A percentile compares a stretch with the other conserved stretches of the same genome.
Conservation (phyloP, 2,797 vertebrate genomes). For the Rhinatrema bivittatum region DNA sequence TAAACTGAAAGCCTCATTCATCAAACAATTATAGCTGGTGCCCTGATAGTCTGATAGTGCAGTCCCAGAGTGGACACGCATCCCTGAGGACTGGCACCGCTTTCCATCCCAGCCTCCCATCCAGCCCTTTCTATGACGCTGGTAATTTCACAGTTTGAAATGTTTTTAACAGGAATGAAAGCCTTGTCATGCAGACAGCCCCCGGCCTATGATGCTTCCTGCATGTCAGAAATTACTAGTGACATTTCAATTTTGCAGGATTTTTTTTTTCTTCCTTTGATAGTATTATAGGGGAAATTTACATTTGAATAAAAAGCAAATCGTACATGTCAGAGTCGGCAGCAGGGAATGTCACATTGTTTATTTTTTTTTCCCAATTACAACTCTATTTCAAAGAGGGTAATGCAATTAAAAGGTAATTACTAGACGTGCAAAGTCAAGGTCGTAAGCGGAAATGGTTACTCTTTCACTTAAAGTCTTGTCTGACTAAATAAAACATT, state of each 20-base stretch:
- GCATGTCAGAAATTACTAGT: slow-evolving; percentile 84
- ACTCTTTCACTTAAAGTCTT: slow-evolving; percentile 50
- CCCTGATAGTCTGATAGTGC: slow-evolving; percentile 60
- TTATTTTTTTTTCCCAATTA: slow-evolving; percentile 63
- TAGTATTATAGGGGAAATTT: slow-evolving; percentile 52
- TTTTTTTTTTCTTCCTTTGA: slow-evolving; percentile 63
- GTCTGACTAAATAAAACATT: slow-evolving; percentile 50
- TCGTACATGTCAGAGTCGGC: slow-evolving; percentile 45
- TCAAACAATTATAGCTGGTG: slow-evolving; percentile 65
- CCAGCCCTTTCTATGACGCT: slow-evolving; percentile 15
- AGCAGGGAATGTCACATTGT: slow-evolving; percentile 53
- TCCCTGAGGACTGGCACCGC: slow-evolving; percentile 45
- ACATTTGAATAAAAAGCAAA: slow-evolving; percentile 71
- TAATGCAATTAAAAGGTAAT: slow-evolving; percentile 72
- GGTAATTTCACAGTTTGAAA: slow-evolving; percentile 32
- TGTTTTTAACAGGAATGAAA: slow-evolving; percentile 27
- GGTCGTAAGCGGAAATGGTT: slow-evolving; percentile 62
- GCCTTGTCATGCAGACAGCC: slow-evolving; percentile 26
- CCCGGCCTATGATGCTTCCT: slow-evolving; percentile 59
- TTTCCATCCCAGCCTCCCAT: slow-evolving; percentile 1
- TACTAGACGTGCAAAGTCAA: slow-evolving; percentile 57
- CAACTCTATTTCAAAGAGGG: slow-evolving; percentile 62
- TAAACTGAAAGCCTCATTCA: slow-evolving; percentile 59
- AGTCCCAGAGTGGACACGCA: slow-evolving; percentile 38
- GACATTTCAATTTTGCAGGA: slow-evolving; percentile 83